Percentiles rank a stretch among this genome's conserved stretches.
Conservation (phyloP, 2,888 invertebrate species). For the Smittia aterrima region DNA sequence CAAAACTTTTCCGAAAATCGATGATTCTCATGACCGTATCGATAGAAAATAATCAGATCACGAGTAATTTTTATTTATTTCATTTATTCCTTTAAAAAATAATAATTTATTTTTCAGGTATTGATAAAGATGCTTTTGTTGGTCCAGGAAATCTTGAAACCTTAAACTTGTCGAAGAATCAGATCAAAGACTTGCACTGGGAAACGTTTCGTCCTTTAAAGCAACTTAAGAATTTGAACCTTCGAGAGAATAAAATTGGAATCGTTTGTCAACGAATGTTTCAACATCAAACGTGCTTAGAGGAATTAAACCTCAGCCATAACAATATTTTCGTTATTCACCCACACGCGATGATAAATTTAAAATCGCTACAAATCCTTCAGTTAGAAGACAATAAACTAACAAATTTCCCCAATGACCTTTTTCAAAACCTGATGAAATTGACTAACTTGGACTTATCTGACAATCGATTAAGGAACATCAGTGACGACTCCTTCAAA, state of each 20-base stretch:
- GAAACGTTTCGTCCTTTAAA: conserved; percentile 32
- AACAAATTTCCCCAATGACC: conserved; percentile 15
- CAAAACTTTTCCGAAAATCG: conserved; percentile 12
- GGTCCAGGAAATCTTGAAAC: conserved; percentile 24
- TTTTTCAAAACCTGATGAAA: neutral
- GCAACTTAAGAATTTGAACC: neutral
- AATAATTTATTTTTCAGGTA: too few relatives aligned
- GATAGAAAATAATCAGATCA: conserved; percentile 18
- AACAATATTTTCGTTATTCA: conserved; percentile 24
- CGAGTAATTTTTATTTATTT: too few relatives aligned
- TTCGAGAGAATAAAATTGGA: conserved; percentile 16
- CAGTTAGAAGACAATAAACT: conserved; percentile 27
- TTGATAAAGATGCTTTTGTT: conserved; percentile 33
- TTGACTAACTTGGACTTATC: conserved; percentile 26
- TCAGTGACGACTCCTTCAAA: conserved; percentile 1
- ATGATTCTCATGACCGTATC: neutral
- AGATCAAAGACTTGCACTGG: conserved; percentile 17
- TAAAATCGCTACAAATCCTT: neutral
- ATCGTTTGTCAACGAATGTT: conserved; percentile 22
- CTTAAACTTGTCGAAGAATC: conserved; percentile 6
- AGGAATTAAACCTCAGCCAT: conserved; percentile 22
- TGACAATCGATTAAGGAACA: conserved; percentile 22
- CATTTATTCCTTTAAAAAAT: too few relatives aligned
- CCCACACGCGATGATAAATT: conserved; percentile 32
- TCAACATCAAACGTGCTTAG: conserved; percentile 18